Evolutionary conservation across 2,888 invertebrate species (phyloP).

Genomic region (Automeris io): DNA sequence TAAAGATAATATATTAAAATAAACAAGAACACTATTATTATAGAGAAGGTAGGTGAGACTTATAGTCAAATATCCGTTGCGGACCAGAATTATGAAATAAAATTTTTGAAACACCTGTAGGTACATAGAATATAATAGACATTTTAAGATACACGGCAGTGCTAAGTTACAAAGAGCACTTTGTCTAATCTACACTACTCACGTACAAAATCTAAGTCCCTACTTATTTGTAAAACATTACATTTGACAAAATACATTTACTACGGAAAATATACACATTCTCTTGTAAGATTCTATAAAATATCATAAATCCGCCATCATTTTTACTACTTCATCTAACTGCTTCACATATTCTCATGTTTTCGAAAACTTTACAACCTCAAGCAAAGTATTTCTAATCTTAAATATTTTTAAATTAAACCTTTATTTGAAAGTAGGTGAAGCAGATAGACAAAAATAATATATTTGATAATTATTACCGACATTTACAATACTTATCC

Average conservation of each 20-base stretch:
- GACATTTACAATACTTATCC: background rate
- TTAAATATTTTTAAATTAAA: background rate
- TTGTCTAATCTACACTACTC: conserved; percentile 18
- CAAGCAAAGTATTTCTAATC: too few species aligned
- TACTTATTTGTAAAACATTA: conserved; percentile 10
- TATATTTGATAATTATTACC: background rate
- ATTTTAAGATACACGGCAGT: conserved; percentile 33
- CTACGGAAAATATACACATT: conserved; percentile 23
- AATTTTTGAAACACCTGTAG: too few species aligned
- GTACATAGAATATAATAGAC: too few species aligned
- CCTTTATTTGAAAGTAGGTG: background rate
- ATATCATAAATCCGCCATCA: conserved; percentile 15
- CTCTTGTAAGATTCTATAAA: conserved; percentile 20
- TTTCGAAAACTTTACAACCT: background rate
- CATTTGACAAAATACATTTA: conserved; percentile 9
- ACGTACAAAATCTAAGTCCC: conserved; percentile 32
- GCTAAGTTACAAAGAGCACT: conserved; percentile 29
- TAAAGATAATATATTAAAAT: too few species aligned
- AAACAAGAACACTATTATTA: too few species aligned
- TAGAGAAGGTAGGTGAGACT: too few species aligned
- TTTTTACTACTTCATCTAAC: background rate
- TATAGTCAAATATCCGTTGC: too few species aligned
- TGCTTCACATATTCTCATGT: background rate
- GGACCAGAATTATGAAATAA: too few species aligned
- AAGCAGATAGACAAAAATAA: too few species aligned